A percentile compares a stretch with the other conserved stretches of the same genome.
These are phyloP conservation scores for Mastomys coucha DNA, from an alignment of 2,113 vertebrate species.

Conservation along the genomic window DNA sequence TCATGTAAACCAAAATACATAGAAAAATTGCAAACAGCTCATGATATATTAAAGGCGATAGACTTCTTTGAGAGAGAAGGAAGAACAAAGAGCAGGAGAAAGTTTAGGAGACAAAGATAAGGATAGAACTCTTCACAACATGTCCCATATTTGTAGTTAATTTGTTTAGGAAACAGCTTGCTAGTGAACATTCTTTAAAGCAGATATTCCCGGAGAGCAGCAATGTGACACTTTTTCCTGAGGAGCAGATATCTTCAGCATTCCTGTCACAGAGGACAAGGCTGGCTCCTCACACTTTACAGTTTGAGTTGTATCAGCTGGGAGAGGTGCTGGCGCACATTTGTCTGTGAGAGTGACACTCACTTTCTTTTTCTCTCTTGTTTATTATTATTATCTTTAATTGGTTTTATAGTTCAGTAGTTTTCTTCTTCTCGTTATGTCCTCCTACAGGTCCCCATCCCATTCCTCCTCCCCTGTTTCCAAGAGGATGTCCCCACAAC, in stretches of 20 bases:
- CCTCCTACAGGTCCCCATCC: too few species aligned
- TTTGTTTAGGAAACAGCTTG: not conserved
- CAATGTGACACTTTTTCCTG: not conserved
- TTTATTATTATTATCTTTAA: too few species aligned
- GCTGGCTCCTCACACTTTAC: not conserved
- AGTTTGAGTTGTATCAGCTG: not conserved
- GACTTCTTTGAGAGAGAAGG: not conserved
- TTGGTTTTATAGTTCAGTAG: too few species aligned
- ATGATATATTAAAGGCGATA: not conserved
- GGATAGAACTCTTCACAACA: not conserved
- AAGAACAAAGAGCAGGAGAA: not conserved
- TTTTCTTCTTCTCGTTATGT: too few species aligned
- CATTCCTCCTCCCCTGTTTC: too few species aligned
- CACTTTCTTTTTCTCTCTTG: too few species aligned
- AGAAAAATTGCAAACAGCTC: not conserved
- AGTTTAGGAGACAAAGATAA: not conserved
- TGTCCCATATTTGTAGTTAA: not conserved
- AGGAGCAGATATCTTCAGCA: not conserved
- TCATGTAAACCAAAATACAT: not conserved
- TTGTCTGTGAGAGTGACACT: fast-evolving
- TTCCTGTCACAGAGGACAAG: too few species aligned
- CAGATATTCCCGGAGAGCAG: not conserved
- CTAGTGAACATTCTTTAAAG: not conserved
- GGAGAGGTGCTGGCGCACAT: not conserved
- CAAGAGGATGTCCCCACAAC: too few species aligned